A percentile compares a stretch with the other conserved stretches of the same genome.
These are phyloP conservation scores for Hemicentrotus pulcherrimus DNA, from an alignment of 35 echinoderm and acorn worm species.

Conservation along the genomic window DNA sequence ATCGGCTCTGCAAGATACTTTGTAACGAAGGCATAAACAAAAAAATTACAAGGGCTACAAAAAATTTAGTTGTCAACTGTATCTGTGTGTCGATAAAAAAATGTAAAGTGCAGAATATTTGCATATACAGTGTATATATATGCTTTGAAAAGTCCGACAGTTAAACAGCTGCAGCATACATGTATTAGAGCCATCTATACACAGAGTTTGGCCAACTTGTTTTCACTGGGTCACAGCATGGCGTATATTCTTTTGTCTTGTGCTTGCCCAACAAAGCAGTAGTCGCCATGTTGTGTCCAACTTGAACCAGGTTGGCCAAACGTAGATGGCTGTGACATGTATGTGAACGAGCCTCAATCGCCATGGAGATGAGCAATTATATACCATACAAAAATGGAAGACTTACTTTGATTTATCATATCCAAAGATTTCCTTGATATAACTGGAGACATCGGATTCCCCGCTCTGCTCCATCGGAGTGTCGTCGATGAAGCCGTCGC, in stretches of 20 bases:
- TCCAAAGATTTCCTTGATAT: constrained; percentile 98
- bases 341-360: background rate
- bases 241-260: too few relatives aligned
- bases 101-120: too few relatives aligned
- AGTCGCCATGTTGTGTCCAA: background rate
- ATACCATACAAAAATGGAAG: background rate
- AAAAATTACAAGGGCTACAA: too few relatives aligned
- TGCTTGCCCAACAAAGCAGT: too few relatives aligned
- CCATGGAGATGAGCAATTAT: background rate
- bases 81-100: too few relatives aligned
- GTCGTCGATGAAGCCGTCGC: constrained; percentile 97
- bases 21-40: too few relatives aligned
- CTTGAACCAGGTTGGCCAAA: background rate
- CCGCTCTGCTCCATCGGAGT: constrained; percentile 67
- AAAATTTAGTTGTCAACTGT: too few relatives aligned
- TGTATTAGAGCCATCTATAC: background rate
- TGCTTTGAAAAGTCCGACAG: too few relatives aligned
- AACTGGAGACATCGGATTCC: constrained; percentile 63
- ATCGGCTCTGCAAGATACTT: too few relatives aligned
- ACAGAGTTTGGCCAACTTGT: too few relatives aligned
- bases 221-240: too few relatives aligned
- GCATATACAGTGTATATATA: too few relatives aligned
- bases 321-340: background rate
- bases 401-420: constrained; percentile 96
- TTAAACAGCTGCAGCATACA: background rate